Base-by-base conservation (phyloP, 2,888 invertebrate species). In the Pomacea canaliculata region DNA sequence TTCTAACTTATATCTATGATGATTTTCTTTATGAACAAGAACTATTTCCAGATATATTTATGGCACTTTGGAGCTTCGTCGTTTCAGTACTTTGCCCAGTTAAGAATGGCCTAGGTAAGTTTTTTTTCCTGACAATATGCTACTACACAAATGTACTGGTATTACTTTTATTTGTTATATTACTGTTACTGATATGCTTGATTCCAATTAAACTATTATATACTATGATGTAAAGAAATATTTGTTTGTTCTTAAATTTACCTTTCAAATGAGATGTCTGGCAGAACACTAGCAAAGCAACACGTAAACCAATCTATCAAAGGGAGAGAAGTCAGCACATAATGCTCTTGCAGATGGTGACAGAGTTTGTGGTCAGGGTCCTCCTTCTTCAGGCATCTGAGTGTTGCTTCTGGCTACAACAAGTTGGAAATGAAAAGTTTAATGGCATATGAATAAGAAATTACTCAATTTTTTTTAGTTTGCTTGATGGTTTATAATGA, bases 251-350 rank as follows among this genome's bases (percentile, higher is more conserved):
- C 16, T 56, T 56, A 56, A 8, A 63, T 16, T 90, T 92, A 95
- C 95, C 95, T 95, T 79, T 94, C 94, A 76, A 97, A 92, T 12
- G 95, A 94, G 12, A 94, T 93, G 85, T 95, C 94, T 84, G 95
- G 94, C 72, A 97, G 92, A 18, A 96, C 93, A 8, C 94, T 95
- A 71, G 96, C 95, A 91, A 96, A 96, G 88, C 96, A 95, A 73
- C 94, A 94, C 76, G 94, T 93, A 89, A 95, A 96, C 96, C 96
- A 97, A 83, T 93, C 93, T 60, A 94, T 93, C 68, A 96, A 91
- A 0, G 96, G 95, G 70, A 96, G 91, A 78, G 91, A 91, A 76
- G 94, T 93, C 81, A 94, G 90, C 0, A 94, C 93, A 73, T 93
- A 93, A 72, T 94, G 93, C 67, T 93, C 93, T n/a, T 92, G 90